Evolutionary conservation across 37 sponge, comb jelly and placozoan genomes (phyloP).

Genomic region (Ephydatia muelleri): DNA sequence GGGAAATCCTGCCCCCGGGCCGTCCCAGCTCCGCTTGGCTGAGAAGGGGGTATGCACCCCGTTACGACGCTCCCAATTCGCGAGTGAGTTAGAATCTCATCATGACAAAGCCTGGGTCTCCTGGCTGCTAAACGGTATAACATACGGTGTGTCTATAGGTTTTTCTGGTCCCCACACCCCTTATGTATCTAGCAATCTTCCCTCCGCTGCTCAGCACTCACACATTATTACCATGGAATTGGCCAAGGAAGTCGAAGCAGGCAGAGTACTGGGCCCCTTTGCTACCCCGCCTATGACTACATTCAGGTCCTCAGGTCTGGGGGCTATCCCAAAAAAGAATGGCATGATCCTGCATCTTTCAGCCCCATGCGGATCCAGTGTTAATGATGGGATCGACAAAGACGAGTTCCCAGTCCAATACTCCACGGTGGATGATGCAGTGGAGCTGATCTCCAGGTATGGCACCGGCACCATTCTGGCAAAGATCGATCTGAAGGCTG

Average conservation of each 20-base stretch:
- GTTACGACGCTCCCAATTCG: too few species aligned
- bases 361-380: too few species aligned
- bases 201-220: slow-evolving; percentile 14
- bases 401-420: slow-evolving; percentile 12
- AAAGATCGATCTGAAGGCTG: slow-evolving; percentile 23
- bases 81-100: too few species aligned
- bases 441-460: not conserved
- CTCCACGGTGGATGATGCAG: not conserved
- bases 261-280: slow-evolving; percentile 4
- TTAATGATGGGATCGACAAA: slow-evolving; percentile 19
- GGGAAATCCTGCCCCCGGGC: too few species aligned
- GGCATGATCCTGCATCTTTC: slow-evolving; percentile 26
- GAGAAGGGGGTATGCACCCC: too few species aligned
- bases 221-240: not conserved
- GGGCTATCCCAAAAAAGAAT: too few species aligned
- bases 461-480: slow-evolving; percentile 3
- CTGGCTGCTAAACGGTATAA: too few species aligned
- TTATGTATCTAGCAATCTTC: too few species aligned
- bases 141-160: too few species aligned
- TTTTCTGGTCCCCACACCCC: too few species aligned
- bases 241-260: not conserved
- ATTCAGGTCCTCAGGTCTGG: not conserved
- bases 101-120: too few species aligned
- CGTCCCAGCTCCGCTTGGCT: too few species aligned
- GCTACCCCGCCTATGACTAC: not conserved